Base-by-base conservation (phyloP, 1,140 invertebrate species). In the Armadillidium nasatum region DNA sequence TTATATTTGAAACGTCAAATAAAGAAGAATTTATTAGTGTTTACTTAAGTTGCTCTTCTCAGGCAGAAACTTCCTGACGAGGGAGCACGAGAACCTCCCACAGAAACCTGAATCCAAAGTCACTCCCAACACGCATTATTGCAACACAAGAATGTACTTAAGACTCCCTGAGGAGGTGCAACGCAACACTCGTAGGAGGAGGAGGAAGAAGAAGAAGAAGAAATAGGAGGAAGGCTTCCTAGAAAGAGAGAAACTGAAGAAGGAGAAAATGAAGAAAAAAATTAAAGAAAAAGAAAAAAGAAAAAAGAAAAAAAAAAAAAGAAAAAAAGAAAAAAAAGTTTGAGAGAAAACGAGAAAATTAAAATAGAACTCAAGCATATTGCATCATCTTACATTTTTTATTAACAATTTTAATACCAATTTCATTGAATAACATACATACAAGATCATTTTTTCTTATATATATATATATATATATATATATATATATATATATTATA, bases 391-490 rank as follows among this genome's bases (percentile, higher is more conserved):
- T 50, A 50, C 46, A 50, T 50, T 50, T 50, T 50, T 50, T 15
- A 50, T 50, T 15, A 50, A 50, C 15, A 15, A 15, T 50, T 50
- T 50, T 9, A 15, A 9, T 50, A 50, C 46, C 9, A 9, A 15
- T 10, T 50, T 50, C 46, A 50, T 9, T 50, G 9, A 15, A 50
- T 10, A 50, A 50, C 46, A 10, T 50, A 15, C 15, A 50, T 50
- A 50, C n/a, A n/a, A n/a, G n/a, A n/a, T n/a, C n/a, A n/a, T n/a
- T n/a, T n/a, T n/a, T n/a, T n/a, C n/a, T n/a, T 50, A 50, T 50
- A 50, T 50, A 50, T 50, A 50, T 50, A 50, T 50, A 50, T 50
- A 50, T 50, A 50, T 50, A n/a, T 50, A 50, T 50, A 50, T 50
- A 50, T 50, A 50, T 50, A 50, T 10, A 50, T n/a, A n/a, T n/a